Evolutionary conservation across 2,113 vertebrate species (phyloP).

Genomic region (Ranitomeya variabilis): DNA sequence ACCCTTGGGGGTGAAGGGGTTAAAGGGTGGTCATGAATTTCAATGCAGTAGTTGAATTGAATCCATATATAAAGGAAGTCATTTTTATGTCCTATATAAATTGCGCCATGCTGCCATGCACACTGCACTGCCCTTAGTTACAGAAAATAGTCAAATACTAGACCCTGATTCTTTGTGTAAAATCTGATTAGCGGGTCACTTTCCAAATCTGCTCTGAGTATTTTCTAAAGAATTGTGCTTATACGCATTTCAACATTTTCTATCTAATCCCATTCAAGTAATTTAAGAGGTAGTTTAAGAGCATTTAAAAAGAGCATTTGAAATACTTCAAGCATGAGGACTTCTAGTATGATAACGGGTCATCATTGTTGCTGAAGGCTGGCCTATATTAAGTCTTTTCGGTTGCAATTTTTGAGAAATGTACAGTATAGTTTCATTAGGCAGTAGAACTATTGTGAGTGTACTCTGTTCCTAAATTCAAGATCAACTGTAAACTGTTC

Average conservation of each 20-base stretch:
- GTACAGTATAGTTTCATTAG: not conserved
- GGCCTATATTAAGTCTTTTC: not conserved
- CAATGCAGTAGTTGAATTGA: too few relatives aligned
- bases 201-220: not conserved
- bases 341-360: not conserved
- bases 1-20: too few relatives aligned
- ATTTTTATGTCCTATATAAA: not conserved
- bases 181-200: not conserved
- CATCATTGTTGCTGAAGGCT: not conserved
- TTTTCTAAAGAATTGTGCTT: not conserved
- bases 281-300: not conserved
- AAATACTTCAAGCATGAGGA: not conserved
- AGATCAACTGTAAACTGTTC: not conserved
- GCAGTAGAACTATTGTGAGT: not conserved
- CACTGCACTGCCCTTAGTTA: not conserved
- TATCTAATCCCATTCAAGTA: constrained; percentile 1
- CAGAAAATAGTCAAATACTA: not conserved
- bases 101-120: not conserved
- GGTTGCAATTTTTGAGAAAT: not conserved
- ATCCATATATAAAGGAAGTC: too few relatives aligned
- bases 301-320: not conserved
- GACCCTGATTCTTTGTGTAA: not conserved
- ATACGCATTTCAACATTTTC: constrained; percentile 7
- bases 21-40: not conserved
- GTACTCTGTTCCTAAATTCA: not conserved